Base-by-base conservation (phyloP, 2,888 invertebrate species). In the Polydrusus pterygomalis region DNA sequence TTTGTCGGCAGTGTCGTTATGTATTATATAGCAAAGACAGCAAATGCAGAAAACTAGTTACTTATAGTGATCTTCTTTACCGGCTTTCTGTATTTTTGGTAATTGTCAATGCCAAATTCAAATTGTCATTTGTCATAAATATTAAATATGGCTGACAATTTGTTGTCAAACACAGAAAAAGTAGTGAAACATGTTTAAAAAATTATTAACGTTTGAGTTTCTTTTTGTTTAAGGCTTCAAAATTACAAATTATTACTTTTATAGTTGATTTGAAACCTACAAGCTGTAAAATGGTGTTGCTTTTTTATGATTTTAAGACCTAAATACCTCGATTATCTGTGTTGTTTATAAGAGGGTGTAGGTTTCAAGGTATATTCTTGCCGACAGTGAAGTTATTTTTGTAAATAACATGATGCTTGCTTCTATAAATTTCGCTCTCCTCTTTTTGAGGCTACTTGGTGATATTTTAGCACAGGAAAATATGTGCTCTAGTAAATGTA, bases 401-500 rank as follows among this genome's bases (percentile, higher is more conserved):
- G 40, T 60, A 40, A 69, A 58, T 69, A n/a, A n/a, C n/a, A 70
- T 70, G 62, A 70, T 38, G 34, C 20, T 47, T 13, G 13, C 17
- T 49, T 60, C 60, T 38, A 38, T 70, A n/a, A 17, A 9, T 49
- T 70, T 17, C 17, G 13, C 18, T 47, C 3, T 70, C 25, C 70
- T 70, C 18, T 49, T 60, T 62, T 7, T 70, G 49, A 43, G 60
- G 30, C 51, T 70, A n/a, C n/a, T 25, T 15, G 20, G 30, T 34
- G 25, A 49, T 49, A 47, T 17, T 64, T 34, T 49, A 34, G 64
- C 47, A 47, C 64, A 64, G 17, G 71, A 70, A 13, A 70, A 38
- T 60, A 18, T 76, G 51, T 84, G 84, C 71, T 82, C 84, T 30
- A 74, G 43, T 17, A 90, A 89, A 80, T 91, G 92, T 79, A 88